phyloP scores from a whole-genome alignment of 35 echinoderm and acorn worm species.

The Apostichopus californicus region DNA sequence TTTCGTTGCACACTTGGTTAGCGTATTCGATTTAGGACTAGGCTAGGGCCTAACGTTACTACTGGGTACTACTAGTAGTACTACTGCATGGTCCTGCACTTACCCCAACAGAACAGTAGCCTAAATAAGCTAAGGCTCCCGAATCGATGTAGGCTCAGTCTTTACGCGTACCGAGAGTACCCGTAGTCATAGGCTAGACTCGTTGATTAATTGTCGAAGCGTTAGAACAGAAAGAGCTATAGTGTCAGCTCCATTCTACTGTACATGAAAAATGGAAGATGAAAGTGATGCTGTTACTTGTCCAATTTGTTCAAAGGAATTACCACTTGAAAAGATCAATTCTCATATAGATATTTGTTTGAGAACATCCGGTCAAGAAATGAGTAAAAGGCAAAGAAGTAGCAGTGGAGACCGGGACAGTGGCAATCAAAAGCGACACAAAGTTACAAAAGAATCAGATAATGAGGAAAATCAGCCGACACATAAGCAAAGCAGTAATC shows the following conservation, averaged over 20 bases:
- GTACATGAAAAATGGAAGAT: background rate
- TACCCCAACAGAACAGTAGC: too few species aligned
- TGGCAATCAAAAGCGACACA: background rate
- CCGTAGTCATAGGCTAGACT: background rate
- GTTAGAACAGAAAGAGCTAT: too few species aligned
- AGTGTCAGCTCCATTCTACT: background rate
- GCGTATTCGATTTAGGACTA: too few species aligned
- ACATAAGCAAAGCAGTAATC: background rate
- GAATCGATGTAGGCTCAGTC: too few species aligned
- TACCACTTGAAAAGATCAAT: slow-evolving; percentile 36
- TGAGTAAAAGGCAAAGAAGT: background rate
- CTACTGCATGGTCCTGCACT: too few species aligned
- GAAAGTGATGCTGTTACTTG: background rate
- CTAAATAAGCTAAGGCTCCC: too few species aligned
- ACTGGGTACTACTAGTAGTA: too few species aligned
- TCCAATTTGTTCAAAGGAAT: slow-evolving; percentile 40
- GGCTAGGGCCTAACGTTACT: too few species aligned
- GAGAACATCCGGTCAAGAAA: background rate
- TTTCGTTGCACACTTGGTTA: too few species aligned
- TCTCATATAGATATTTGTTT: slow-evolving; percentile 43
- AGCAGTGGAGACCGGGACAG: background rate
- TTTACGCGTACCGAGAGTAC: background rate
- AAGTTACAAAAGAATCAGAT: background rate
- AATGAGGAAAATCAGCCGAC: background rate
- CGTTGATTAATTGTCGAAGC: background rate